Conservation (phyloP, 2,888 invertebrate genomes). For the Chrysodeixis includens region DNA sequence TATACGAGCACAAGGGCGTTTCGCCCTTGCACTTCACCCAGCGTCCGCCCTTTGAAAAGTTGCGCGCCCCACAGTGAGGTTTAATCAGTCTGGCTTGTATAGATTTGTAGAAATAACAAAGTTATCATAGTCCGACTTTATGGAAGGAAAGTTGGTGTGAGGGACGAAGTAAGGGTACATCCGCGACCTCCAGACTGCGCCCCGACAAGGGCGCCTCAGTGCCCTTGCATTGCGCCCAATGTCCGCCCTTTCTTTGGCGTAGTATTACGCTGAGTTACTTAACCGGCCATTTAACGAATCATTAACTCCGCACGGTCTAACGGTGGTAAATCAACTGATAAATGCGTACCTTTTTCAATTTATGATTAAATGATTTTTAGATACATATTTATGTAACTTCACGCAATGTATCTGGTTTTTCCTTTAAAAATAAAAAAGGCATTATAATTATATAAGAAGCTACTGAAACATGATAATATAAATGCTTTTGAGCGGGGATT, state of each 20-base stretch:
- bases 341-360: slow-evolving; percentile 1
- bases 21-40: slow-evolving; percentile 58
- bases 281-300: slow-evolving; percentile 30
- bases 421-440: too few relatives aligned
- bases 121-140: slow-evolving; percentile 54
- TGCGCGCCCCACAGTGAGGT: slow-evolving; percentile 26
- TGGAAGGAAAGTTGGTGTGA: slow-evolving; percentile 61
- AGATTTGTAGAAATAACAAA: slow-evolving; percentile 51
- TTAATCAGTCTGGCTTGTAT: slow-evolving; percentile 39
- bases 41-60: slow-evolving; percentile 49
- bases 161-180: slow-evolving; percentile 79
- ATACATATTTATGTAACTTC: too few relatives aligned
- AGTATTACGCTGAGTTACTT: slow-evolving; percentile 25
- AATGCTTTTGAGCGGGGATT: too few relatives aligned
- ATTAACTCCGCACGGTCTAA: slow-evolving; percentile 19
- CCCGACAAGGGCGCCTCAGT: slow-evolving; percentile 79
- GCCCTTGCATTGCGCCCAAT: slow-evolving; percentile 82
- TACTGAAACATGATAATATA: neutral
- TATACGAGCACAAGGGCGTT: slow-evolving; percentile 47
- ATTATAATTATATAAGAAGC: too few relatives aligned
- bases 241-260: slow-evolving; percentile 52
- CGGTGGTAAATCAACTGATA: slow-evolving; percentile 8
- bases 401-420: too few relatives aligned
- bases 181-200: slow-evolving; percentile 86
- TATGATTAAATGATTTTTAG: neutral